Conservation (phyloP, 2,113 vertebrate genomes). For the Bombycilla garrulus region DNA sequence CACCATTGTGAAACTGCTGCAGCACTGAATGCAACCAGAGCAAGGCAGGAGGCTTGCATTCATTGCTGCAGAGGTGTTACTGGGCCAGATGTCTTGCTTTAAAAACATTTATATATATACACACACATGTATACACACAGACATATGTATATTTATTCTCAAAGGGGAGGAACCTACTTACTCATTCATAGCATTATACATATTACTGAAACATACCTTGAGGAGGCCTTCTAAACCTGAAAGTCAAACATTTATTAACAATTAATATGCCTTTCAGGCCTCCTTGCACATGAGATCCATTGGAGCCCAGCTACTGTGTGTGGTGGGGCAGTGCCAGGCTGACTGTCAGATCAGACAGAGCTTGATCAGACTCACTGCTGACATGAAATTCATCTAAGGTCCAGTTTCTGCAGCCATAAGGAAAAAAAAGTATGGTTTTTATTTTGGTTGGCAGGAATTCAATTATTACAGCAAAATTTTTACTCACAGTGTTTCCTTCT, state of each 20-base stretch:
- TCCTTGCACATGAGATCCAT: neutral
- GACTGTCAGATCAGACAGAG: neutral
- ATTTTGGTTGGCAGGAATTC: neutral
- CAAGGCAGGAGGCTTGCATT: neutral
- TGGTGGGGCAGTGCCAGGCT: neutral
- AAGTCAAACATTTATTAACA: neutral
- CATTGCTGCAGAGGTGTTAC: neutral
- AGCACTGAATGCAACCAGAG: neutral
- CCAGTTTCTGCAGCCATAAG: neutral
- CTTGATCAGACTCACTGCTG: neutral
- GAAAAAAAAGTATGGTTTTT: neutral
- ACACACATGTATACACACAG: accelerated
- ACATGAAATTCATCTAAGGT: neutral
- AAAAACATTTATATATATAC: neutral
- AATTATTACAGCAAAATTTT: neutral
- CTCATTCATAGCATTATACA: neutral
- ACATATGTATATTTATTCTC: neutral
- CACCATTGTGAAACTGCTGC: neutral
- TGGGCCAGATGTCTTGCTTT: neutral
- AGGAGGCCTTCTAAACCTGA: neutral
- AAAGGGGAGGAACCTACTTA: neutral
- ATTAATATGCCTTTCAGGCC: neutral
- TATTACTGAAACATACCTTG: neutral
- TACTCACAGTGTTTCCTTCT: neutral
- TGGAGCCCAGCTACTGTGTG: neutral